Conservation (phyloP, 92 coral and sea anemone species). For the Plumapathes pennacea region DNA sequence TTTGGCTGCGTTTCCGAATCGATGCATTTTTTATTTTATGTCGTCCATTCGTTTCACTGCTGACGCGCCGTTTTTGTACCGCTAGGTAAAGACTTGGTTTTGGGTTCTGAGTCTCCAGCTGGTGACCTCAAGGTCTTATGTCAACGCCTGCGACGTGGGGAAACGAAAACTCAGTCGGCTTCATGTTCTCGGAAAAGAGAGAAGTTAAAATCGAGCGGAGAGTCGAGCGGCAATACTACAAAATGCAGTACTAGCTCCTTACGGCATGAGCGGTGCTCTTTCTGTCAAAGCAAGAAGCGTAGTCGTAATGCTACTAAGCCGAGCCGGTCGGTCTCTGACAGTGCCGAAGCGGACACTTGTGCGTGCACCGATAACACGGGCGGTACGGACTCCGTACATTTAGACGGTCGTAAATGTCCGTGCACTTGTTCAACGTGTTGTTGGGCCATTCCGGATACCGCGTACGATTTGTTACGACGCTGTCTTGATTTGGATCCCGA, state of each 20-base stretch:
- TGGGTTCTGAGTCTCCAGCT: conserved; percentile 62
- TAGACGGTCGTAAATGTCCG: conserved; percentile 79
- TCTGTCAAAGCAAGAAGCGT: no score
- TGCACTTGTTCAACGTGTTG: conserved; percentile 69
- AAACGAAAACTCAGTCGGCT: no score
- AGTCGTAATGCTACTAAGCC: conserved; percentile 1
- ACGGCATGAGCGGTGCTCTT: no score
- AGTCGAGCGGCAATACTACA: conserved; percentile 1
- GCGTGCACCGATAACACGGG: conserved; percentile 6
- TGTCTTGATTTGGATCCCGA: conserved; percentile 87
- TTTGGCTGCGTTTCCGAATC: no score
- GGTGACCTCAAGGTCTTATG: conserved; percentile 76
- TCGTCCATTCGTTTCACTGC: no score
- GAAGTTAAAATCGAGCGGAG: not conserved
- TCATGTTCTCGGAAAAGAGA: not conserved
- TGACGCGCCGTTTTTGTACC: no score
- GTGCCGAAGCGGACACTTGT: not conserved
- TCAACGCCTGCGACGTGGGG: conserved; percentile 68
- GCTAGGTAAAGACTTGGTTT: conserved; percentile 88
- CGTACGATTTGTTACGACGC: conserved; percentile 76
- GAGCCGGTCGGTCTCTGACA: not conserved
- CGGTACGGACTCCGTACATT: conserved; percentile 34
- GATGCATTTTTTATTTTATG: no score
- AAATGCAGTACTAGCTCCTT: no score
- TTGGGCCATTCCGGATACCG: conserved; percentile 68